Evolutionary conservation across 2,113 vertebrate genomes (phyloP), one percentile per base, ranked within the genome.

Genomic region (Blennius ocellaris): DNA sequence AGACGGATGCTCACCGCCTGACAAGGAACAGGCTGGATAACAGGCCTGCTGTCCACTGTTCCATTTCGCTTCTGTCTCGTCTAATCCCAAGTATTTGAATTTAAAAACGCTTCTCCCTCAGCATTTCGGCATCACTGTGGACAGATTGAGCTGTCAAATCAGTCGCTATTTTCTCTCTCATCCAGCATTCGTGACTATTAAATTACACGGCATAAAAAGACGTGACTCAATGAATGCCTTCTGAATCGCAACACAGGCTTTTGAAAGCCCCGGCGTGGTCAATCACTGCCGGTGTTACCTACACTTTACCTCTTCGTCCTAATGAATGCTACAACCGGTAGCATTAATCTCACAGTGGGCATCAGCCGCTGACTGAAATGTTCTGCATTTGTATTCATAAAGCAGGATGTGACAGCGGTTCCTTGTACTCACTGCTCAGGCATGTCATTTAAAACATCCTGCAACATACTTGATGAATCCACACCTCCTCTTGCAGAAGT

Each of bases 81-180:
- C 80, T 73, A 73, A 70, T 77, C 71, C 79, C 0, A 6, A 56
- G 6, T 53, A 77, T 73, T 77, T 83, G 51, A 76, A 61, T 82
- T 76, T 64, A 49, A 70, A 69, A 62, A 74, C 58, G 48, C 68
- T 84, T 63, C 6, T 76, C 49, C 36, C 41, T 68, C 61, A 69
- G 40, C 39, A 15, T 89, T 69, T 74, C 11, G 38, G 44, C 62
- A 30, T 73, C 6, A 6, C 65, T 54, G 56, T 53, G 7, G 52
- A 79, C 64, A 77, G 69, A 82, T 72, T 83, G 69, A 86, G 81
- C 85, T 81, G 87, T 89, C 79, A 87, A 69, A 86, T 81, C 69
- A 74, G 71, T 43, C 60, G 56, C 60, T 73, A 69, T 82, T 73
- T 89, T 66, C 81, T 69, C 59, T 74, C 12, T 81, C 55, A 66